Evolutionary conservation across 2,113 vertebrate species (phyloP), one percentile per base, ranked within the genome.

Genomic region (Hemichromis elongatus): DNA sequence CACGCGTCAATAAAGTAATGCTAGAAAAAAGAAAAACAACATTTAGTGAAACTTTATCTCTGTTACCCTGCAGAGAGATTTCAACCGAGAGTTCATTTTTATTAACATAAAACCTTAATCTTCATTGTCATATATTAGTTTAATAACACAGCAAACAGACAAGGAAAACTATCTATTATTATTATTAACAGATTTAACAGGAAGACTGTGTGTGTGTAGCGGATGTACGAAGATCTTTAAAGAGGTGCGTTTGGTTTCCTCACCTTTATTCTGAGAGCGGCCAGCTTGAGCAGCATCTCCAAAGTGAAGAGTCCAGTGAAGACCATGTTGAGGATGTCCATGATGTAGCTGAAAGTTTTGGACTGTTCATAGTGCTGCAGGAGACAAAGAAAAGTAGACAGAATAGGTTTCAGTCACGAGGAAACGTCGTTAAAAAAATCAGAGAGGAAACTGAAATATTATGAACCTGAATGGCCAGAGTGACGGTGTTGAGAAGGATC

Each of bases 321-420:
- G 52, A 98, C 96, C 97, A 99, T 98, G 95, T 99, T 99, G 35
- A 99, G 96, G 86, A 98, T 96, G 86, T 99, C 98, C 98, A 99
- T 99, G 86, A 97, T 91, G 12, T 97, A 94, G 83, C 97, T 99
- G 94, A 99, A 99, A 35, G 94, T 94, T 24, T 97, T 96, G 0
- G 98, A 98, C 91, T 99, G 98, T 75, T 98, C 97, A 5, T 98
- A 98, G 90, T 98, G 98, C 98, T 98, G 92, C 37, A 19, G 55
- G 4, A 68, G 2, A 77, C 42, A 35, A 6, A 12, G 68, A 3
- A 40, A 7, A 8, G 13, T 30, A 37, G 30, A 97, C 40, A 14
- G 63, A 30, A 26, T 0, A 10, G 85, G 10, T 13, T 19, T 6
- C 6, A 19, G 18, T 30, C 42, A 35, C 16, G 33, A 47, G 10